These are phyloP conservation scores for Cassiopea andromeda DNA, from an alignment of 30 jellyfish, hydroid and myxozoan species.

Conservation along the genomic window DNA sequence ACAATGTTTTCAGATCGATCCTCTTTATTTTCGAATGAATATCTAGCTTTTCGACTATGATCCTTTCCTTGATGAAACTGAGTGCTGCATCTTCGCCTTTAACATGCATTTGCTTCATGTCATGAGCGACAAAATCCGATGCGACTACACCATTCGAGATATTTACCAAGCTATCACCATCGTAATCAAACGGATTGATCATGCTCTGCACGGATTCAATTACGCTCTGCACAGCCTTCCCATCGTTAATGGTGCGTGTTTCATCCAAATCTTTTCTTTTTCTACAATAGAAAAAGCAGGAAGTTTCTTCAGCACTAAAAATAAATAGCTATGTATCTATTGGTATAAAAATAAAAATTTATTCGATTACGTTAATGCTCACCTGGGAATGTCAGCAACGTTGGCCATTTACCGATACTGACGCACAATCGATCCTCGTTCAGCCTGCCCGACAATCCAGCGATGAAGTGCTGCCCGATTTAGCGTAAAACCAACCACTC, in stretches of 20 bases:
- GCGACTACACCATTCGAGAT: slow-evolving; percentile 61
- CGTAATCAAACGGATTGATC: slow-evolving; percentile 50
- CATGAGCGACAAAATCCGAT: slow-evolving; percentile 10
- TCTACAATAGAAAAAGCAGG: background rate
- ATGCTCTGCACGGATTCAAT: slow-evolving; percentile 14
- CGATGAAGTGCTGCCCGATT: slow-evolving; percentile 56
- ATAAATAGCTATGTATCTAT: too few species aligned
- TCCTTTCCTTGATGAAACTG: slow-evolving; percentile 8
- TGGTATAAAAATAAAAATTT: too few species aligned
- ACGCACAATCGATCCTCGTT: slow-evolving; percentile 26
- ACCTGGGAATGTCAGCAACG: too few species aligned
- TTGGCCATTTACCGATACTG: slow-evolving; percentile 47
- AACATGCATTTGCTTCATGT: slow-evolving; percentile 21
- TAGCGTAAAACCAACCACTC: slow-evolving; percentile 39
- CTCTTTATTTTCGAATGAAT: slow-evolving; percentile 18
- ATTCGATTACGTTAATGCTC: too few species aligned
- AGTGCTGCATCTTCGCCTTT: slow-evolving; percentile 45
- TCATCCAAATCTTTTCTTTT: slow-evolving; percentile 46
- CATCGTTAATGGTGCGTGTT: slow-evolving; percentile 19
- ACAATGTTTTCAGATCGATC: slow-evolving; percentile 27
- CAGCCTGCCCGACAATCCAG: slow-evolving; percentile 61
- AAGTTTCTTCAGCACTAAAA: too few species aligned
- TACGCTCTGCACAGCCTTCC: background rate
- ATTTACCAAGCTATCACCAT: slow-evolving; percentile 17
- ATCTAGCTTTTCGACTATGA: slow-evolving; percentile 34